Evolutionary conservation across 2,888 invertebrate species (phyloP).

Genomic region (Brachycybe producta): DNA sequence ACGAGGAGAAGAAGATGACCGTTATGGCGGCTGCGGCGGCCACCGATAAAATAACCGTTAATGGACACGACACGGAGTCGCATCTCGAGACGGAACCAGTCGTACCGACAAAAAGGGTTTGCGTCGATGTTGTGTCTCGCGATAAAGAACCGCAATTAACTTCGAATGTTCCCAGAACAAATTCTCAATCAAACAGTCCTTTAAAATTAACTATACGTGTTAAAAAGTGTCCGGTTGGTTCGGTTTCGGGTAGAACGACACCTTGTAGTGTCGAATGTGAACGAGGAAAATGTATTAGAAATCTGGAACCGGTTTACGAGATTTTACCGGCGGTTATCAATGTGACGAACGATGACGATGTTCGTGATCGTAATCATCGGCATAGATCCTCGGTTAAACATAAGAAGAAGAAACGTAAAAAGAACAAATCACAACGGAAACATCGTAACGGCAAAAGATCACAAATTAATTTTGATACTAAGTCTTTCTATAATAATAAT

Average conservation of each 20-base stretch:
- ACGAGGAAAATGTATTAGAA: conserved; percentile 40
- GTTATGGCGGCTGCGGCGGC: neutral
- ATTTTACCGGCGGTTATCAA: conserved; percentile 46
- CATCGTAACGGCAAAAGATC: conserved; percentile 1
- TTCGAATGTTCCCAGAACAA: no score
- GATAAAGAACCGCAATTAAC: no score
- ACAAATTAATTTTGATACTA: no score
- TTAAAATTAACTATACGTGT: conserved; percentile 69
- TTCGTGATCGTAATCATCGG: no score
- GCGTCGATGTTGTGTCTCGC: no score
- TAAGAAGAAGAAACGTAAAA: conserved; percentile 16
- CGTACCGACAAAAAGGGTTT: no score
- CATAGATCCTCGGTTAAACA: conserved; percentile 2
- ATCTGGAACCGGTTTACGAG: conserved; percentile 45
- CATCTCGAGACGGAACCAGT: no score
- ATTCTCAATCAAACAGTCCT: conserved; percentile 16
- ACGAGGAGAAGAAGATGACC: neutral
- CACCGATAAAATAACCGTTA: neutral
- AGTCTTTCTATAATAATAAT: neutral
- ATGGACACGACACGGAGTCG: no score
- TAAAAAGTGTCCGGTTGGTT: conserved; percentile 64
- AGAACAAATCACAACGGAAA: neutral
- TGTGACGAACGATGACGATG: no score
- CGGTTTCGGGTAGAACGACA: conserved; percentile 49
- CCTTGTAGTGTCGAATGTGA: conserved; percentile 63